Evolutionary conservation across 2,797 vertebrate species (phyloP).

Genomic region (Cyprinella venusta): DNA sequence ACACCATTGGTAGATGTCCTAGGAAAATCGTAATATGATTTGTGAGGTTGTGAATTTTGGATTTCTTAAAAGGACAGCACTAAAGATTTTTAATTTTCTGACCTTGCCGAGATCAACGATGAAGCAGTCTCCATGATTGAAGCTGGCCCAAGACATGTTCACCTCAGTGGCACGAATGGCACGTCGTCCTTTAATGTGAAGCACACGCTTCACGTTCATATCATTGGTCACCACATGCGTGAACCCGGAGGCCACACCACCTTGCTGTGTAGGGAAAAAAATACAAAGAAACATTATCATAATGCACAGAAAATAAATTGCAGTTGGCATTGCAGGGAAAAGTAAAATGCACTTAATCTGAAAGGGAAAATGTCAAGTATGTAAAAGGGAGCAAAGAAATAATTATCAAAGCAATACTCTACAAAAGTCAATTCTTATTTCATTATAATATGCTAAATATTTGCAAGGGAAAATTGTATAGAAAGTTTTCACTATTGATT

Average conservation of each 20-base stretch:
- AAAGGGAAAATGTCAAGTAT: background rate
- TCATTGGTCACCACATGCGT: conserved; percentile 67
- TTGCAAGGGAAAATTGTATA: background rate
- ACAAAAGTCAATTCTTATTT: background rate
- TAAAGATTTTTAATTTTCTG: conserved; percentile 8
- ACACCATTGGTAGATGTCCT: conserved; percentile 78
- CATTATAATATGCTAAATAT: background rate
- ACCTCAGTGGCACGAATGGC: conserved; percentile 69
- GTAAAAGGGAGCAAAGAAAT: background rate
- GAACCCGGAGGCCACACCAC: conserved; percentile 78
- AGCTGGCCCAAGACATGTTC: conserved; percentile 68
- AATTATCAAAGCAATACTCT: background rate
- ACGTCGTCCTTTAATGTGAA: conserved; percentile 75
- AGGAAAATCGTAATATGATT: conserved; percentile 3
- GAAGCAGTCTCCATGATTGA: conserved; percentile 80
- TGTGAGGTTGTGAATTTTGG: background rate
- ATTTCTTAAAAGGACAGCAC: background rate
- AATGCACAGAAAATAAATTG: background rate
- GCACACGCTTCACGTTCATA: conserved; percentile 55
- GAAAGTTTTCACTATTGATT: conserved; percentile 1
- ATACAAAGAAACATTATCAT: background rate
- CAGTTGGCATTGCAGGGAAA: background rate
- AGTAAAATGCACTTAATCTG: background rate
- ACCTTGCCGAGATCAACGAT: conserved; percentile 79
- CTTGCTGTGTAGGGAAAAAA: conserved; percentile 64